These are phyloP conservation scores for Strigamia transsilvanica DNA, from an alignment of 2,888 invertebrate species.

Conservation along the genomic window DNA sequence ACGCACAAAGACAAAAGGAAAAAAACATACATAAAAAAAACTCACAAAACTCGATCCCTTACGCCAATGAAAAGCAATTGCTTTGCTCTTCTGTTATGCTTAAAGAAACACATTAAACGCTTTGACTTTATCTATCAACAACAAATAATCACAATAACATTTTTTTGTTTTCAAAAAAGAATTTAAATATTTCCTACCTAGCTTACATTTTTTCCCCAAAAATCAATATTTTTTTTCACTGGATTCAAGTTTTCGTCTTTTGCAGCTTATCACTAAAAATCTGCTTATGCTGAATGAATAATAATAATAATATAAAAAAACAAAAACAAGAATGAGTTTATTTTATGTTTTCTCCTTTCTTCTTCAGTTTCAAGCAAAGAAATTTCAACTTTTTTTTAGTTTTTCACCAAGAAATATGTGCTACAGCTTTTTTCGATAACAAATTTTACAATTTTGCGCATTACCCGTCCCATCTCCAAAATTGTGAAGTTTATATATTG, in stretches of 20 bases:
- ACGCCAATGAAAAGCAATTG: slow-evolving; percentile 27
- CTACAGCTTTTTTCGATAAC: background rate
- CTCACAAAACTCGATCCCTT: background rate
- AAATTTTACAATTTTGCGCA: background rate
- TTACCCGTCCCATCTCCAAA: background rate
- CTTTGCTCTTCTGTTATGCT: slow-evolving; percentile 14
- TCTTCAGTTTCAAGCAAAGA: background rate
- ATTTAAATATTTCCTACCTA: too few relatives aligned
- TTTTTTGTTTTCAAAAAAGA: background rate
- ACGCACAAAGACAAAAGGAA: background rate
- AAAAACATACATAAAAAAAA: background rate
- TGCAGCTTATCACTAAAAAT: slow-evolving; percentile 16
- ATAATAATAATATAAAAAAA: background rate
- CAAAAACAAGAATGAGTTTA: background rate
- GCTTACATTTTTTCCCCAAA: background rate
- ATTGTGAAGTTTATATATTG: slow-evolving; percentile 20
- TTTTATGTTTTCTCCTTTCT: background rate
- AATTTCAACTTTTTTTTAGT: background rate
- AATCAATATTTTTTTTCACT: background rate
- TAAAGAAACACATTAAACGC: background rate
- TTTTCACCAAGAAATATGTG: background rate
- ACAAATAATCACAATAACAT: background rate
- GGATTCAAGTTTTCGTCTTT: background rate
- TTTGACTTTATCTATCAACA: background rate
- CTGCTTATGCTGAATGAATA: slow-evolving; percentile 2